These are phyloP conservation scores for Microplitis deprimator DNA, from an alignment of 2,888 invertebrate genomes.

Conservation along the genomic window DNA sequence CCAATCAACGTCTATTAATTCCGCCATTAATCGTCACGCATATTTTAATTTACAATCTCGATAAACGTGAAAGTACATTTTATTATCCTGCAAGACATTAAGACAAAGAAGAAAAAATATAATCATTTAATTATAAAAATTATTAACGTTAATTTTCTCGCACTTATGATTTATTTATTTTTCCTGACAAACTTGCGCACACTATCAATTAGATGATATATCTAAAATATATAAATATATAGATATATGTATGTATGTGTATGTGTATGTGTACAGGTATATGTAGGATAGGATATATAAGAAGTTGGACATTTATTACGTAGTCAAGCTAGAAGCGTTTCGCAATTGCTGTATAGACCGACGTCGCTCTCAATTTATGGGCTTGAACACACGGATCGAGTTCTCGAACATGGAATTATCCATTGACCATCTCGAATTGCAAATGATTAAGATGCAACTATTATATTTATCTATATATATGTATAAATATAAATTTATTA, in stretches of 20 bases:
- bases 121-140: background rate
- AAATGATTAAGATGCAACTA: constrained; percentile 27
- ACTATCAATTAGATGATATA: constrained; percentile 51
- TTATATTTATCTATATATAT: constrained; percentile 15
- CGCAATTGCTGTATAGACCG: constrained; percentile 24
- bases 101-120: background rate
- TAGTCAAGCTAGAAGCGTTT: constrained; percentile 31
- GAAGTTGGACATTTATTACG: constrained; percentile 37
- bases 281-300: background rate
- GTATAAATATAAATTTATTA: background rate
- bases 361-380: constrained; percentile 50
- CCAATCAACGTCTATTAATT: constrained; percentile 5
- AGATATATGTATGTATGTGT: constrained; percentile 21
- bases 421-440: constrained; percentile 42
- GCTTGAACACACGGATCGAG: constrained; percentile 41
- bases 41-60: constrained; percentile 9
- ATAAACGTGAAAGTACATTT: background rate
- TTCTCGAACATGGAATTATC: constrained; percentile 51
- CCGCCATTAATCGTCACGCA: background rate
- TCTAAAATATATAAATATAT: constrained; percentile 18
- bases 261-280: background rate
- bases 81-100: background rate
- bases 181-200: constrained; percentile 31
- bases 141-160: background rate
- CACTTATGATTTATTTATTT: constrained; percentile 1